phyloP scores from a whole-genome alignment of 2,113 vertebrate genomes.

The Otocyon megalotis region DNA sequence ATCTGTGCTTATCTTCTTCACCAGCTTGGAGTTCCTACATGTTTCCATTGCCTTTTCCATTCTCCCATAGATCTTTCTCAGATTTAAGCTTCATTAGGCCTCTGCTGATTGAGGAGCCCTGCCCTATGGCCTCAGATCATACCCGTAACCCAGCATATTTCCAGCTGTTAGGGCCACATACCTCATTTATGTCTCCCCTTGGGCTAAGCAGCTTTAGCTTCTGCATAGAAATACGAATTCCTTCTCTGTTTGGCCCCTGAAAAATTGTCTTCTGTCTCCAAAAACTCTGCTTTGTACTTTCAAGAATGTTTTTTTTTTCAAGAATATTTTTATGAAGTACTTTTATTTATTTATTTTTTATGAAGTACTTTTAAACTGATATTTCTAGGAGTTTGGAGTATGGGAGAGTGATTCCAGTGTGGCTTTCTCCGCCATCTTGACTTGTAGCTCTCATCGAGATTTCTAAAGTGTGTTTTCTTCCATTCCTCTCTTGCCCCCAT shows the following conservation, averaged over 20 bases:
- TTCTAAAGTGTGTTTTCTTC: background rate
- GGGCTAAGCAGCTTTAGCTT: background rate
- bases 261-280: conserved; percentile 28
- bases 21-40: background rate
- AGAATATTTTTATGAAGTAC: background rate
- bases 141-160: background rate
- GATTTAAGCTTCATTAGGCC: background rate
- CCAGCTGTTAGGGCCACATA: background rate
- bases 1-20: background rate
- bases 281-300: conserved; percentile 20
- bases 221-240: background rate
- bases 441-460: background rate
- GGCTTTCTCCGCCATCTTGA: background rate
- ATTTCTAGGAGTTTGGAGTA: conserved; percentile 28
- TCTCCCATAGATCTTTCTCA: background rate
- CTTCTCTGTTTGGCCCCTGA: background rate
- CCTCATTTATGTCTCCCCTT: conserved; percentile 20
- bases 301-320: background rate
- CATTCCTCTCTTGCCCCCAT: background rate
- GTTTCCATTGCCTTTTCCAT: background rate
- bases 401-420: background rate
- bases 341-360: background rate
- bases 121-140: background rate
- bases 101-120: conserved; percentile 33
- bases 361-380: background rate